Evolutionary conservation across 1,140 invertebrate genomes (phyloP).

Genomic region (Andrena cerasifolii): DNA sequence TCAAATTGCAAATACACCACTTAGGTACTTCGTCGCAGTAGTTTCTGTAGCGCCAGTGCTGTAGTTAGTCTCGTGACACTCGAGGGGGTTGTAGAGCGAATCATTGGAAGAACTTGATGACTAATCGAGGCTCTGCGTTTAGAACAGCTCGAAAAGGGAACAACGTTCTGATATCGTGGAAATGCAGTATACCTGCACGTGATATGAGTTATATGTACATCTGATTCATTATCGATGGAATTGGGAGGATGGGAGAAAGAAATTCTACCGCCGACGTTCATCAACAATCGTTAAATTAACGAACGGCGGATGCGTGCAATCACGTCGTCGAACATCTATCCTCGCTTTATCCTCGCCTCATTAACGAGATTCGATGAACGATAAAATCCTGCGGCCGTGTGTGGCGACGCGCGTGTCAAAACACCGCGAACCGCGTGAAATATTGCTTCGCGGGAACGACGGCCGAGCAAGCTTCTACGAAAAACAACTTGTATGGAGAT

Average conservation of each 20-base stretch:
- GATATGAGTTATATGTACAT: constrained; percentile 6
- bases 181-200: not conserved
- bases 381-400: constrained; percentile 28
- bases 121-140: too few relatives aligned
- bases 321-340: constrained; percentile 6
- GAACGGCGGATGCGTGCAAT: not conserved
- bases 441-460: constrained; percentile 2
- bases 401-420: not conserved
- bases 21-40: too few relatives aligned
- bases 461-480: not conserved
- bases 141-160: not conserved
- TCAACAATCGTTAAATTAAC: constrained; percentile 35
- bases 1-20: too few relatives aligned
- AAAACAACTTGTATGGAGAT: constrained; percentile 26
- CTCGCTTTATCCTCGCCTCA: constrained; percentile 19
- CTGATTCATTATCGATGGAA: constrained; percentile 13
- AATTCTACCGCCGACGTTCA: not conserved
- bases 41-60: too few relatives aligned
- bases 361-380: constrained; percentile 40
- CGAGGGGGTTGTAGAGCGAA: too few relatives aligned
- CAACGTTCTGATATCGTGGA: not conserved
- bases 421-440: constrained; percentile 1
- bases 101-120: too few relatives aligned
- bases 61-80: too few relatives aligned
- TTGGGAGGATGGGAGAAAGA: not conserved